Evolutionary conservation across 2,113 vertebrate genomes (phyloP), one percentile per base, ranked within the genome.

Genomic region (Oxyruncus cristatus): DNA sequence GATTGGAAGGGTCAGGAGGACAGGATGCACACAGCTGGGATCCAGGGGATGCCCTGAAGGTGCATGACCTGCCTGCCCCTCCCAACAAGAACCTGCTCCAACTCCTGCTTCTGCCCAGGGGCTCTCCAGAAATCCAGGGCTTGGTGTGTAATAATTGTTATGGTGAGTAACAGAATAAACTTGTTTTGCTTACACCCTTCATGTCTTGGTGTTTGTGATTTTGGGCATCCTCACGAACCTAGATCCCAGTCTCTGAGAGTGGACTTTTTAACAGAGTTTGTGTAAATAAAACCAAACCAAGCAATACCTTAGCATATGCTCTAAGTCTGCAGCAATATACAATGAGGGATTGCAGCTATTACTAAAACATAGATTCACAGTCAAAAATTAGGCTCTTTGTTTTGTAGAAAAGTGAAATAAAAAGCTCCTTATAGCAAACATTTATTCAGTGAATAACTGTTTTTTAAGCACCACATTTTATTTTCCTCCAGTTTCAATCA

Each of bases 291-390:
- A 70, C 11, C n/a, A 37, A 37, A 18, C 35, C 14, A 81, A 47
- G 4, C 6, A 33, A 11, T 30, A 50, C 4, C 2, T 59, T 46
- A 50, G 3, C 2, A 33, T 56, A 39, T 0, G 3, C 5, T 47
- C 27, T 5, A 42, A 71, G 10, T 58, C 5, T 78, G 12, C 11
- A n/a, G 20, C 12, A 4, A 32, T 41, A 35, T 23, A 4, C 2
- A 32, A 2, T n/a, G 21, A 46, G 10, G 2, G 11, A 73, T 71
- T 84, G 56, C 24, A 44, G 5, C 11, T 92, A 33, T n/a, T 50
- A 59, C 12, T 72, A 16, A 72, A 76, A 39, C 9, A 23, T 2
- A 4, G 19, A 37, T 77, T 87, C 16, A 11, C 7, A 66, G 24
- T 35, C 21, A 56, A 89, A 55, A 30, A 7, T 23, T 7, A 50